Evolutionary conservation across 2,888 invertebrate species (phyloP).

Genomic region (Carabus problematicus): DNA sequence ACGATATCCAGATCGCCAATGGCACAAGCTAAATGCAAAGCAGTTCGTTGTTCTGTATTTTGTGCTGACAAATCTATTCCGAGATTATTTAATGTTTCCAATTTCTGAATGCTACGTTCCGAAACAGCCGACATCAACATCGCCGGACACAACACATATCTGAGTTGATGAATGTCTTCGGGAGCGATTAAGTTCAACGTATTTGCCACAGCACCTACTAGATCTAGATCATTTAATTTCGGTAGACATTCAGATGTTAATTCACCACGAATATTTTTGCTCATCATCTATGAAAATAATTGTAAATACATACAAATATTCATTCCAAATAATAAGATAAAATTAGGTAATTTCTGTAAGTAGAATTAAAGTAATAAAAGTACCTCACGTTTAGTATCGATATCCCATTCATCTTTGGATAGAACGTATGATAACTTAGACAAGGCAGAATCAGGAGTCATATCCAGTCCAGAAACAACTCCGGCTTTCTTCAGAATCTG

Average conservation of each 20-base stretch:
- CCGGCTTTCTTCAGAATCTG: constrained; percentile 71
- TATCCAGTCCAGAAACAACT: constrained; percentile 81
- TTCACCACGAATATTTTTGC: constrained; percentile 81
- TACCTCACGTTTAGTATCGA: constrained; percentile 71
- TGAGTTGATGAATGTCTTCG: constrained; percentile 64
- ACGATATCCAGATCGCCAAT: constrained; percentile 74
- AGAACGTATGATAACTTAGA: constrained; percentile 90
- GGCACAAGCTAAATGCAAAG: constrained; percentile 81
- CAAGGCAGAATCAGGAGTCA: constrained; percentile 94
- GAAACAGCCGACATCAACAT: constrained; percentile 71
- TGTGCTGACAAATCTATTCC: constrained; percentile 78
- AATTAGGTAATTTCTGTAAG: constrained; percentile 8
- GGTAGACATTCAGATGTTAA: constrained; percentile 62
- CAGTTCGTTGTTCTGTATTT: constrained; percentile 79
- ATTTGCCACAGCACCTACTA: constrained; percentile 68
- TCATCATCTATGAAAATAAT: constrained; percentile 70
- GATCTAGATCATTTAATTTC: constrained; percentile 59
- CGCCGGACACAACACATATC: constrained; percentile 72
- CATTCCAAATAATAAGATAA: constrained; percentile 11
- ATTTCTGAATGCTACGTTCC: constrained; percentile 62
- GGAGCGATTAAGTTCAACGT: constrained; percentile 64
- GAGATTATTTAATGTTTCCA: constrained; percentile 50
- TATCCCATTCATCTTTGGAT: constrained; percentile 74
- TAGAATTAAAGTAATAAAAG: constrained; percentile 43
- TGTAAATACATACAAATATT: constrained; percentile 22